Evolutionary conservation across 2,113 vertebrate genomes (phyloP).

Genomic region (Polypterus senegalus): DNA sequence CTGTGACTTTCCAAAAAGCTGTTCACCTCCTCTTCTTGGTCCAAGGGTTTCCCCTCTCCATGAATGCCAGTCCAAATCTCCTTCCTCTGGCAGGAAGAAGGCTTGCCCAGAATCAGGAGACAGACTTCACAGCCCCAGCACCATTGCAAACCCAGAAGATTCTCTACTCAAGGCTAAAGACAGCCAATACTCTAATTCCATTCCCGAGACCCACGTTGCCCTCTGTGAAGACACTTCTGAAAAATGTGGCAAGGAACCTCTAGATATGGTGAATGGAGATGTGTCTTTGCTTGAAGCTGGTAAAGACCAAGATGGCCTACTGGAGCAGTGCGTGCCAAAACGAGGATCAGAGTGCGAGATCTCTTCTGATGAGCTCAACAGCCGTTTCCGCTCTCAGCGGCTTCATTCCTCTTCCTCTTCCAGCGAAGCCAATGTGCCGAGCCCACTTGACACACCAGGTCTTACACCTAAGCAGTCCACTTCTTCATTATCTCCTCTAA

Average conservation of each 20-base stretch:
- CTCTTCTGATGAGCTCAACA: slow-evolving; percentile 56
- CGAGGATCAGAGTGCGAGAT: slow-evolving; percentile 27
- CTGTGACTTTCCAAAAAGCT: not conserved
- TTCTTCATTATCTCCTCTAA: slow-evolving; percentile 26
- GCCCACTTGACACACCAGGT: slow-evolving; percentile 30
- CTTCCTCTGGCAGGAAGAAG: not conserved
- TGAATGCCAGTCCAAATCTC: not conserved
- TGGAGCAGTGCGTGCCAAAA: not conserved
- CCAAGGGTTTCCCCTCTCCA: not conserved
- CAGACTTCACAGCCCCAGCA: not conserved
- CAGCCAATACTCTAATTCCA: not conserved
- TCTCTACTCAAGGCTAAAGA: slow-evolving; percentile 10
- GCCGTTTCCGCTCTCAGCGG: slow-evolving; percentile 53
- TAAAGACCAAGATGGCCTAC: slow-evolving; percentile 5
- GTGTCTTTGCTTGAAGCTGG: not conserved
- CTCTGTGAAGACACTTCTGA: not conserved
- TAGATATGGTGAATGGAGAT: too few species aligned
- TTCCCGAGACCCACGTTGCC: slow-evolving; percentile 3
- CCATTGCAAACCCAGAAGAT: not conserved
- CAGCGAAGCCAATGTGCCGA: slow-evolving; percentile 40
- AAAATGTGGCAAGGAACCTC: too few species aligned
- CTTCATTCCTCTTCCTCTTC: slow-evolving; percentile 59
- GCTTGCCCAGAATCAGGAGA: not conserved
- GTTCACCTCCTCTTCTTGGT: not conserved
- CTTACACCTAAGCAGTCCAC: slow-evolving; percentile 33